Conservation (phyloP, 1,140 invertebrate species). For the Elymnias hypermnestra region DNA sequence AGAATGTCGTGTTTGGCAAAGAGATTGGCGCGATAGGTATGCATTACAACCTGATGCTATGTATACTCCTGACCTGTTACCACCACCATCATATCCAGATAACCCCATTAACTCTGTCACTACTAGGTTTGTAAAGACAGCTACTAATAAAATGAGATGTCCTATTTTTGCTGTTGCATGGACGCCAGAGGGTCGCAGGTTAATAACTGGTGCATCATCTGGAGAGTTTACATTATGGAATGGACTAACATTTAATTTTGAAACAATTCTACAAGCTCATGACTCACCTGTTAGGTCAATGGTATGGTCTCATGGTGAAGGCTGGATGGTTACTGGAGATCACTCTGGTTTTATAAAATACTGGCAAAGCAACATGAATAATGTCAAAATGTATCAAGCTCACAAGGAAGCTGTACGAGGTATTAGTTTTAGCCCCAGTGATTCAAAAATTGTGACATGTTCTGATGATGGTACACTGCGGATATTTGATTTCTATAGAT, state of each 20-base stretch:
- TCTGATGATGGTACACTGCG: conserved; percentile 99
- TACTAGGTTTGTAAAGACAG: conserved; percentile 97
- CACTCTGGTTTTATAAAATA: conserved; percentile 99
- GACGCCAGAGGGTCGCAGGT: conserved; percentile 98
- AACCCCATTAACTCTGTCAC: conserved; percentile 98
- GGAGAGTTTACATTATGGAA: conserved; percentile 99
- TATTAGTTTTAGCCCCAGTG: conserved; percentile 99
- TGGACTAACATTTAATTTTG: conserved; percentile 99
- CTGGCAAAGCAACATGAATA: conserved; percentile 99
- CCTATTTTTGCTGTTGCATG: conserved; percentile 99
- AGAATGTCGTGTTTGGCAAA: conserved; percentile 94
- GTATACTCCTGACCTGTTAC: conserved; percentile 91
- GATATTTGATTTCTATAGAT: conserved; percentile 99
- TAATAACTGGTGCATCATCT: conserved; percentile 98
- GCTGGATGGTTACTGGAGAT: conserved; percentile 99
- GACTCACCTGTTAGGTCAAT: conserved; percentile 98
- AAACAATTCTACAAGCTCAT: conserved; percentile 99
- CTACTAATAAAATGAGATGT: conserved; percentile 99
- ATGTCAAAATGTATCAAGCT: conserved; percentile 99
- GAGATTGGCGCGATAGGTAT: conserved; percentile 91
- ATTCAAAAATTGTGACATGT: conserved; percentile 98
- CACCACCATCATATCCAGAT: conserved; percentile 92
- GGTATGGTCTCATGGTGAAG: conserved; percentile 99
- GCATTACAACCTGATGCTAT: conserved; percentile 94
- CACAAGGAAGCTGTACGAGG: conserved; percentile 99